Evolutionary conservation across 2,888 invertebrate genomes (phyloP), one percentile per base, ranked within the genome.

Genomic region (Corbicula japonica): DNA sequence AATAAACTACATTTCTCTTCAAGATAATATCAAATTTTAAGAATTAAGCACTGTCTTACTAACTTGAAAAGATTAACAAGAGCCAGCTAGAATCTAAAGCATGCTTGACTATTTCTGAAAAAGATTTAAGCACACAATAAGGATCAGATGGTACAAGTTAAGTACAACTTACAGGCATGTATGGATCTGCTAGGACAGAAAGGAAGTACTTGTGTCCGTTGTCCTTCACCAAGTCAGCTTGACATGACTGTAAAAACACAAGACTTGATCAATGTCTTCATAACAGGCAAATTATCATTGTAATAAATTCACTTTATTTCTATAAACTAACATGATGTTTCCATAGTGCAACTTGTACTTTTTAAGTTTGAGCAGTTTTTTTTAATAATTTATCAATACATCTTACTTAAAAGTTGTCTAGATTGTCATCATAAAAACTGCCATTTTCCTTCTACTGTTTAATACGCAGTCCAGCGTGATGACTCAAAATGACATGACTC

Each of bases 201-300:
- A 99, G 94, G 94, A 99, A 99, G 94, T 99, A 99, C 93, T 97
- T 98, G 94, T 98, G 98, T 15, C 98, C 97, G 91, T 96, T 96
- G 83, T 99, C 99, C 88, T 98, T 96, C 26, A 99, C 98, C 88
- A 99, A 94, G 94, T 99, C 99, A 75, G 96, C 96, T 94, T 99
- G 99, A 92, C 99, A 99, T 60, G 96, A 97, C 96, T 98, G 94
- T 15, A 70, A 75, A 46, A 30, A 50, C 32, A 54, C 8, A 66
- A 28, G 48, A n/a, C n/a, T n/a, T n/a, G n/a, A n/a, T n/a, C n/a
- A n/a, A 41, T 12, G 41, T 41, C 41, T 41, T 41, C 18, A 18
- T 10, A 10, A 12, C 18, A 10, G 18, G 41, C 18, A 41, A 10
- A 12, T 41, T 41, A 41, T 41, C 41, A 41, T 41, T 41, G 10